Base-by-base conservation (phyloP, 2,888 invertebrate genomes). In the Fragum fragum region DNA sequence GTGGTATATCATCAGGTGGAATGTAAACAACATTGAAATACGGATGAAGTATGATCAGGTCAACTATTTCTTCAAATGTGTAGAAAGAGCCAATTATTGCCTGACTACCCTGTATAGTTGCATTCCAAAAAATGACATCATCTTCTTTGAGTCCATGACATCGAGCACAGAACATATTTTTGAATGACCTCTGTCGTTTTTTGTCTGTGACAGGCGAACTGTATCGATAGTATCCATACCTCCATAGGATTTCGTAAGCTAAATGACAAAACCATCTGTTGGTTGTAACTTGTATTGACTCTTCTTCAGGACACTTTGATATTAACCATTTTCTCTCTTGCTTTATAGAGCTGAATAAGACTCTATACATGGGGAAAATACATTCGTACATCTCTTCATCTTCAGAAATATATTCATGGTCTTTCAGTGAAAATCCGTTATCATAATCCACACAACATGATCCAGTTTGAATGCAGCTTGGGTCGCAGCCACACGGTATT, bases 111-210 rank as follows among this genome's bases (percentile, higher is more conserved):
- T 61, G 61, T 61, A 61, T 32, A 18, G 61, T 32, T 7, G 32
- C 9, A 16, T 26, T 52, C 69, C 69, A 69, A n/a, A 47, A 2
- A 28, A 28, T 52, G 18, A 69, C 47, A 69, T 69, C 52, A 16
- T 69, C 69, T 28, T 52, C 52, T 47, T 47, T n/a, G 14, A 69
- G 69, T 52, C 69, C 69, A 28, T 69, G 47, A 26, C 69, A 69
- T 28, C 14, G 2, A 23, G 69, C 69, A 28, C 69, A 69, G 18
- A 52, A 52, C 47, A 69, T 69, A 39, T 69, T 69, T 52, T 69
- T 69, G 29, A 52, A 69, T 5, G 32, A 29, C 11, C 16, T 61
- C 32, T n/a, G 28, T n/a, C 1, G 3, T 11, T 29, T 7, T 32
- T 29, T 61, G 32, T 61, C 61, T n/a, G 61, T 61, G 29, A 61